These are phyloP conservation scores for Arrhamphus sclerolepis DNA, from an alignment of 2,797 vertebrate species.

Conservation along the genomic window DNA sequence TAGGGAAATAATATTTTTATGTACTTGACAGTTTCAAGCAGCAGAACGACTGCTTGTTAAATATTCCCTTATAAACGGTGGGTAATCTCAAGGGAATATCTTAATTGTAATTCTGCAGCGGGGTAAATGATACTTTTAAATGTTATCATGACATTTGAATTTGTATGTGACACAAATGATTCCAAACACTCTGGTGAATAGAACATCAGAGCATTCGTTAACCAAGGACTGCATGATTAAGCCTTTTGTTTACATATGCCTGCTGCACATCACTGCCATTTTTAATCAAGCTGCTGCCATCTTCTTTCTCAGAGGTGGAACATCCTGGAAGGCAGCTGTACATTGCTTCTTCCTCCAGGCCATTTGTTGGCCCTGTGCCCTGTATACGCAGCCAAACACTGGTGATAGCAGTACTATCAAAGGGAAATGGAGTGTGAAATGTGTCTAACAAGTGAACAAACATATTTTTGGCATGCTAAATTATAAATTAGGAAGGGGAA, in stretches of 20 bases:
- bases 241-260: slow-evolving; percentile 67
- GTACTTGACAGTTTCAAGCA: slow-evolving; percentile 3
- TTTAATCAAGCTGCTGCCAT: slow-evolving; percentile 55
- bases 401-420: slow-evolving; percentile 17
- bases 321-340: slow-evolving; percentile 15
- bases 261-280: slow-evolving; percentile 64
- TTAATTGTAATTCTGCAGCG: slow-evolving; percentile 19
- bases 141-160: slow-evolving; percentile 57
- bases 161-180: slow-evolving; percentile 70
- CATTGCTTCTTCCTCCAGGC: slow-evolving; percentile 8
- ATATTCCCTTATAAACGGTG: slow-evolving; percentile 12
- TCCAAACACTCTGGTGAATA: slow-evolving; percentile 47
- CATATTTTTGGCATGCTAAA: slow-evolving; percentile 7
- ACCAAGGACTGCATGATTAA: slow-evolving; percentile 61
- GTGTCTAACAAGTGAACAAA: slow-evolving; percentile 29
- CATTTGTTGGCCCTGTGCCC: neutral
- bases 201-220: slow-evolving; percentile 58
- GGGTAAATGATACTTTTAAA: slow-evolving; percentile 49
- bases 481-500: slow-evolving; percentile 34
- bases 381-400: slow-evolving; percentile 19
- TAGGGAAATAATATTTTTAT: neutral
- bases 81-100: slow-evolving; percentile 20
- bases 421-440: slow-evolving; percentile 53
- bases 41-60: slow-evolving; percentile 10
- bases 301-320: slow-evolving; percentile 23